Evolutionary conservation across 2,797 vertebrate genomes (phyloP).

Genomic region (Phylloscopus collybita): DNA sequence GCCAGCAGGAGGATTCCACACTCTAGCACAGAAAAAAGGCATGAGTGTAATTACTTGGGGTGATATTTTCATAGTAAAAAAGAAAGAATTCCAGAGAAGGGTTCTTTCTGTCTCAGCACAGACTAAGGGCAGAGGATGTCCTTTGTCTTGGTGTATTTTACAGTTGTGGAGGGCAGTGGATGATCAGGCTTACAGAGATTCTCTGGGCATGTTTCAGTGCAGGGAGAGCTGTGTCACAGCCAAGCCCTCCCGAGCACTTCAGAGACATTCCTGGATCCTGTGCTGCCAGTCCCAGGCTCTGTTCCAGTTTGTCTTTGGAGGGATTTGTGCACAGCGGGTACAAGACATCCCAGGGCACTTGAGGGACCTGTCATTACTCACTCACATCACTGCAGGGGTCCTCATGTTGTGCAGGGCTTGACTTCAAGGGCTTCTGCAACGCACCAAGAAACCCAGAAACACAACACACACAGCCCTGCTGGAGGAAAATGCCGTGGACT

Average conservation of each 20-base stretch:
- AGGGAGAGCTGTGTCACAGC: background rate
- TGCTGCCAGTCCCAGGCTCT: background rate
- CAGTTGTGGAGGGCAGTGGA: too few relatives aligned
- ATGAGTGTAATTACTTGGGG: too few relatives aligned
- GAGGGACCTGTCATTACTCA: background rate
- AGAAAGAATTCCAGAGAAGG: too few relatives aligned
- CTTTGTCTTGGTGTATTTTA: too few relatives aligned
- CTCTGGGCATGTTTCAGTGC: fast-evolving
- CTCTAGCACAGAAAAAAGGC: background rate
- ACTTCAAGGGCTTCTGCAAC: background rate
- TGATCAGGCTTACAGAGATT: background rate
- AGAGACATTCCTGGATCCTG: background rate
- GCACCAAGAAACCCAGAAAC: background rate
- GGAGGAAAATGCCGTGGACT: background rate
- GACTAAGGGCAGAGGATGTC: too few relatives aligned
- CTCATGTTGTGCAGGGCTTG: background rate
- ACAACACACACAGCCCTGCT: background rate
- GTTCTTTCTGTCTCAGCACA: too few relatives aligned
- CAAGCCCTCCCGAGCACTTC: background rate
- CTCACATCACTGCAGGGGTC: background rate
- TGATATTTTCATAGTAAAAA: too few relatives aligned
- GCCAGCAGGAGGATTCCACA: background rate
- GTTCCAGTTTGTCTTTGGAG: background rate
- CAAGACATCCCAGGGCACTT: background rate
- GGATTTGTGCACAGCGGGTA: background rate